Evolutionary conservation across 2,797 vertebrate species (phyloP), one percentile per base, ranked within the genome.

Genomic region (Champsocephalus gunnari): DNA sequence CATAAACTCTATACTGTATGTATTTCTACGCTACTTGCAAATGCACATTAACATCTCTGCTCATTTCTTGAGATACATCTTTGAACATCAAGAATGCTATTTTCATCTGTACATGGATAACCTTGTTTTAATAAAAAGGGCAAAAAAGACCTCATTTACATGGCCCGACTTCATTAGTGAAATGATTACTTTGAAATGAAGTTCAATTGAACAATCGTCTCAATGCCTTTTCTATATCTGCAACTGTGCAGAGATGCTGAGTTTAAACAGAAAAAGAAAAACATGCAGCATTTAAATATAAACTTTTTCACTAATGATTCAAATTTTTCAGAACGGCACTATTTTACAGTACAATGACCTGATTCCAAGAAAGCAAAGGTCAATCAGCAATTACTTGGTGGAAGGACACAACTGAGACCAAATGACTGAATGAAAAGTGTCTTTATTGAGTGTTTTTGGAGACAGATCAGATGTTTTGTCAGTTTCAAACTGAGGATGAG

Each of bases 361-460:
- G 34, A 38, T 38, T 38, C 13, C 13, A 12, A 10, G 12, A 54
- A 12, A 54, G 2, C 34, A 21, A 44, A 13, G 13, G 45, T 12
- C 53, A 3, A 54, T 19, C 32, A 3, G 67, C 38, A 43, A 51
- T 32, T 16, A 24, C 19, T 24, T 24, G 17, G 7, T 4, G 0
- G 9, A 28, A 45, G 16, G 50, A 21, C 12, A 43, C 9, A 54
- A 49, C 34, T 24, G 45, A 55, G 53, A 28, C 48, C 24, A 60
- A 64, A 41, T 1, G 19, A 9, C 17, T 75, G 68, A 80, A 90
- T 80, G 85, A 80, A 87, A 77, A 88, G 62, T 62, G 47, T 85
- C 78, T 93, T 93, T 92, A 92, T 86, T 93, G 71, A 73, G 67
- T 71, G 70, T 77, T 86, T 81, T 59, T 73, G 74, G 54, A 80